These are phyloP conservation scores for Drosophila villosipedis DNA, from an alignment of 2,888 invertebrate species.

Conservation along the genomic window DNA sequence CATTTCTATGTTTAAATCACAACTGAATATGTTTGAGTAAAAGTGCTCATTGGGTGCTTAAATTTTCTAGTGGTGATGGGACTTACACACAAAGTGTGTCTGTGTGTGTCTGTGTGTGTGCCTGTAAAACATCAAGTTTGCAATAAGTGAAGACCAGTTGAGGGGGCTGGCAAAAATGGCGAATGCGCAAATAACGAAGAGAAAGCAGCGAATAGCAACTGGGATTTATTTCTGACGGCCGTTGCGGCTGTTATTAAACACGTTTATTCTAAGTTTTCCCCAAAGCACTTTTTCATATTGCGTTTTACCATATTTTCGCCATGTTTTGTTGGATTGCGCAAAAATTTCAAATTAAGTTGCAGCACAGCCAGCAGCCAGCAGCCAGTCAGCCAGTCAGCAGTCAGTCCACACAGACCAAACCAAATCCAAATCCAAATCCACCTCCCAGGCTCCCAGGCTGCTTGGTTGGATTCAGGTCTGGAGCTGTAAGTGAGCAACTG, in stretches of 20 bases:
- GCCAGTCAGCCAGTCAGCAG: neutral
- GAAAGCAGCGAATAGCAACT: neutral
- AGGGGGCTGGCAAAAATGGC: constrained; percentile 33
- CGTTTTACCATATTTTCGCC: constrained; percentile 76
- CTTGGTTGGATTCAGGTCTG: constrained; percentile 29
- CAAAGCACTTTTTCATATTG: constrained; percentile 75
- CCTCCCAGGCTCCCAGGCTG: neutral
- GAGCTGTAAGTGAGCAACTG: constrained; percentile 78
- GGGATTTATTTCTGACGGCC: constrained; percentile 19
- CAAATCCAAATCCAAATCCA: neutral
- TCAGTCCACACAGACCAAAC: neutral
- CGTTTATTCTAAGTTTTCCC: constrained; percentile 81
- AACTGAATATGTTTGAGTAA: constrained; percentile 2
- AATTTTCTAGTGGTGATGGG: constrained; percentile 1
- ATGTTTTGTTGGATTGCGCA: constrained; percentile 80
- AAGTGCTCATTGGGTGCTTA: constrained; percentile 7
- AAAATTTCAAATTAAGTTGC: constrained; percentile 83
- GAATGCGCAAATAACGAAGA: constrained; percentile 29
- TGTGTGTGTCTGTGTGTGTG: neutral
- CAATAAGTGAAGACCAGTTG: constrained; percentile 41
- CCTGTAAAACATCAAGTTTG: constrained; percentile 40
- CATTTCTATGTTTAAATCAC: neutral
- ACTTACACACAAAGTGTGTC: neutral
- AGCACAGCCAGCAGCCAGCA: constrained; percentile 60
- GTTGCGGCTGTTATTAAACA: constrained; percentile 74